These are phyloP conservation scores for Melanotaenia duboulayi DNA, from an alignment of 2,113 vertebrate genomes.

Conservation along the genomic window DNA sequence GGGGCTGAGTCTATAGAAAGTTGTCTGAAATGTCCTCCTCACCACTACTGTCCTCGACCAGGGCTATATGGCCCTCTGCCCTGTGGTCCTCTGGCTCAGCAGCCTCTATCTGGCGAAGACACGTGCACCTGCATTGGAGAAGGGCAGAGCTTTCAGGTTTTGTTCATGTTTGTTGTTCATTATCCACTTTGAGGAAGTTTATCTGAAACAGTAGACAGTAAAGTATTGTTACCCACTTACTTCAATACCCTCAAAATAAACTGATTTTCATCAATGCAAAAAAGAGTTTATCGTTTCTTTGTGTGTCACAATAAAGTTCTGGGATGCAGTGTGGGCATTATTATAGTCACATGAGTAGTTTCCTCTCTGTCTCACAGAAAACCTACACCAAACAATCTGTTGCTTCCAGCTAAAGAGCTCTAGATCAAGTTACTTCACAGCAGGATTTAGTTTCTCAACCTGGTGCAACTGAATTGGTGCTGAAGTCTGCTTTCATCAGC, in stretches of 20 bases:
- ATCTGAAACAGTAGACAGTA: neutral
- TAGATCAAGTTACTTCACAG: constrained; percentile 61
- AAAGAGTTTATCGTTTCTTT: constrained; percentile 1
- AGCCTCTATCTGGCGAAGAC: constrained; percentile 84
- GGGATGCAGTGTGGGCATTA: neutral
- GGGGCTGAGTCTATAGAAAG: constrained; percentile 32
- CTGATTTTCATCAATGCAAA: neutral
- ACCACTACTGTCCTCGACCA: constrained; percentile 83
- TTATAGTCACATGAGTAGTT: constrained; percentile 4
- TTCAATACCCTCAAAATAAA: too few relatives aligned
- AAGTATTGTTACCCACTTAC: too few relatives aligned
- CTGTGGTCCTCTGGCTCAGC: constrained; percentile 85
- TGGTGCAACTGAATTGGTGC: constrained; percentile 9
- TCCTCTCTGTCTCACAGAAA: constrained; percentile 47
- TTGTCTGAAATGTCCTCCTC: constrained; percentile 85
- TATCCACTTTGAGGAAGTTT: neutral
- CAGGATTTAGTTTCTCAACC: constrained; percentile 55
- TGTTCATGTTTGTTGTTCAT: neutral
- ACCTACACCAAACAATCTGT: constrained; percentile 70
- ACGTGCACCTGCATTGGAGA: constrained; percentile 81
- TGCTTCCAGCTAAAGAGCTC: constrained; percentile 54
- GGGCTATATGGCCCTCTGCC: constrained; percentile 81
- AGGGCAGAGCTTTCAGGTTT: constrained; percentile 89
- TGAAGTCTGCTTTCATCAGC: constrained; percentile 55
- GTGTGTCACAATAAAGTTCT: neutral